Base-by-base conservation (phyloP, 2,113 vertebrate genomes). In the Crotalus viridis region DNA sequence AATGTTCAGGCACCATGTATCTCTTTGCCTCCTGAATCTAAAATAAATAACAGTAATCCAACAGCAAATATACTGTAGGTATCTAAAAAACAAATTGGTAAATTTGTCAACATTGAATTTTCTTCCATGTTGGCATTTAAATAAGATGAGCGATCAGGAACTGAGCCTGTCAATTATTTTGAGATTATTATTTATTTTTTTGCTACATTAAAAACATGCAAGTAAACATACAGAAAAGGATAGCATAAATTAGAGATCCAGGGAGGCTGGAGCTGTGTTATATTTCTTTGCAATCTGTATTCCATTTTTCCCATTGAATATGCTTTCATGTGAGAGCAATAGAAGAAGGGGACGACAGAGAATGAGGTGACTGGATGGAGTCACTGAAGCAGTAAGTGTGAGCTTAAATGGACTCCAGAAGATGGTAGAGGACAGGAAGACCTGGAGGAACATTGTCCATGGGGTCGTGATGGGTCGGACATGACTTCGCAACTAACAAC, bases 211-310 rank as follows among this genome's bases (percentile, higher is more conserved):
- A 91, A 94, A 91, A 93, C 86, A 48, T 13, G 22, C 89, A 96
- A 94, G 95, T 95, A 94, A 97, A 95, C 86, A 93, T 94, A 93
- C 88, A 95, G 92, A 95, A 96, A 96, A 96, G 5, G 54, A 90
- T 26, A 52, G 91, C 61, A 92, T 93, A 95, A 96, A 96, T 92
- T 91, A 88, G 9, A 3, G 74, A 56, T 74, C 6, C 92, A 48
- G 48, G 19, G 26, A 93, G 85, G 91, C 93, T 43, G 2, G 91
- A 93, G 87, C 7, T 95, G 93, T 46, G 89, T 87, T 96, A 92
- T 96, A 55, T 94, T 56, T n/a, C 92, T 86, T 55, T 93, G 89
- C 91, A 96, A 88, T 91, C 93, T 52, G 21, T 69, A 74, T 93
- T 95, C 93, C 85, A 93, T 93, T 94, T 95, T 95, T 94, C 26